phyloP scores from a whole-genome alignment of 2,113 vertebrate species.

The Australoheros scitulus region DNA sequence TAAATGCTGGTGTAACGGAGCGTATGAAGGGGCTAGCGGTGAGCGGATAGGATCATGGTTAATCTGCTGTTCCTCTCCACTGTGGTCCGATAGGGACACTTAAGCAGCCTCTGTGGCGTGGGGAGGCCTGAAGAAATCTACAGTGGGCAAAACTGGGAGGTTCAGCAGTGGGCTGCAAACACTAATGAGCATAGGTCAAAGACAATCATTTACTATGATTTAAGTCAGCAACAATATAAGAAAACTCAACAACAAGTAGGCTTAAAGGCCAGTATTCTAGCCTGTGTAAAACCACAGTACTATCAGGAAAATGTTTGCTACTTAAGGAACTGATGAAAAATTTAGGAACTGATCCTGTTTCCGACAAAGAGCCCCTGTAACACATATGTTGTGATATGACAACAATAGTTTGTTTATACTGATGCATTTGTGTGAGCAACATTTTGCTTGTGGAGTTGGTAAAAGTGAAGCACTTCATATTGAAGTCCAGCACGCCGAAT shows the following conservation, averaged over 20 bases:
- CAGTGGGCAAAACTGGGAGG: conserved; percentile 27
- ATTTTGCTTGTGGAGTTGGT: neutral
- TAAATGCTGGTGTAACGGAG: conserved; percentile 77
- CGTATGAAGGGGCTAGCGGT: conserved; percentile 75
- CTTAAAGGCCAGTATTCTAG: neutral
- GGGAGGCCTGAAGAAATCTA: conserved; percentile 67
- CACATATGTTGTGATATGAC: neutral
- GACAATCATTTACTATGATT: neutral
- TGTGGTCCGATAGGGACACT: conserved; percentile 87
- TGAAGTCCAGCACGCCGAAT: neutral
- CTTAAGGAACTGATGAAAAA: neutral
- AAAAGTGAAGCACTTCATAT: neutral
- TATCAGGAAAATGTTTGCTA: neutral
- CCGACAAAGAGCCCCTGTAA: neutral
- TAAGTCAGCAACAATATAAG: neutral
- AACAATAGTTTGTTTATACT: neutral
- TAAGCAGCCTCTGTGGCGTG: conserved; percentile 84
- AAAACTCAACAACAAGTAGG: neutral
- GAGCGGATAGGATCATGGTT: conserved; percentile 86
- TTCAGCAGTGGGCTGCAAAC: conserved; percentile 22
- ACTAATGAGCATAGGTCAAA: neutral
- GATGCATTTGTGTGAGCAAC: neutral
- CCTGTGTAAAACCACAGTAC: neutral
- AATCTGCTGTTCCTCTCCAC: conserved; percentile 89
- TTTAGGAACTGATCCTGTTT: neutral